These are phyloP conservation scores for Octopus sinensis DNA, from an alignment of 1,140 invertebrate genomes.

Conservation along the genomic window DNA sequence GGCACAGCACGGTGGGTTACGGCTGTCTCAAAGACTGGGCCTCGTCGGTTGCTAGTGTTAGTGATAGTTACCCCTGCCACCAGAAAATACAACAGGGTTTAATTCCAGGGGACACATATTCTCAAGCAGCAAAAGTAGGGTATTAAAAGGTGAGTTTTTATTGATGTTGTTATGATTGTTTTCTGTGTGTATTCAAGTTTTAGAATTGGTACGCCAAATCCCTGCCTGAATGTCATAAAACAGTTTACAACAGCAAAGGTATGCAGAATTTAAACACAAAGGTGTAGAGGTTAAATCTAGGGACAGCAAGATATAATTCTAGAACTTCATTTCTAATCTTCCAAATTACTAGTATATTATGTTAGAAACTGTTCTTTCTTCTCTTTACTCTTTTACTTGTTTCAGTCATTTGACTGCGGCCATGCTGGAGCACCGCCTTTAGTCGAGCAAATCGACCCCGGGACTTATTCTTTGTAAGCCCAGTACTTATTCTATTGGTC, in stretches of 20 bases:
- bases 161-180: background rate
- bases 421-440: too few species aligned
- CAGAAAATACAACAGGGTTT: conserved; percentile 30
- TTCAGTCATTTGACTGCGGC: too few species aligned
- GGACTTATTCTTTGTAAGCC: too few species aligned
- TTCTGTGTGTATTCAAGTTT: background rate
- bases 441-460: too few species aligned
- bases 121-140: conserved; percentile 34
- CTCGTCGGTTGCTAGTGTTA: conserved; percentile 24
- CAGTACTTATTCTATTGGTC: too few species aligned
- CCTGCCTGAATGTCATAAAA: background rate
- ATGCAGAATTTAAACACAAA: background rate
- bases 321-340: background rate
- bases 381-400: too few species aligned
- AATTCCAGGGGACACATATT: conserved; percentile 28
- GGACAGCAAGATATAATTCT: background rate
- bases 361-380: too few species aligned
- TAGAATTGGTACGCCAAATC: background rate
- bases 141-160: background rate
- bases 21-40: conserved; percentile 35
- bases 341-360: too few species aligned
- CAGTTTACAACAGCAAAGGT: background rate
- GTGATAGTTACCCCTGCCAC: conserved; percentile 36
- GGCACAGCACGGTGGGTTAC: conserved; percentile 24
- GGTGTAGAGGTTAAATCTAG: background rate